Conservation (phyloP, 23 tunicate species). For the Diplosoma virens region DNA sequence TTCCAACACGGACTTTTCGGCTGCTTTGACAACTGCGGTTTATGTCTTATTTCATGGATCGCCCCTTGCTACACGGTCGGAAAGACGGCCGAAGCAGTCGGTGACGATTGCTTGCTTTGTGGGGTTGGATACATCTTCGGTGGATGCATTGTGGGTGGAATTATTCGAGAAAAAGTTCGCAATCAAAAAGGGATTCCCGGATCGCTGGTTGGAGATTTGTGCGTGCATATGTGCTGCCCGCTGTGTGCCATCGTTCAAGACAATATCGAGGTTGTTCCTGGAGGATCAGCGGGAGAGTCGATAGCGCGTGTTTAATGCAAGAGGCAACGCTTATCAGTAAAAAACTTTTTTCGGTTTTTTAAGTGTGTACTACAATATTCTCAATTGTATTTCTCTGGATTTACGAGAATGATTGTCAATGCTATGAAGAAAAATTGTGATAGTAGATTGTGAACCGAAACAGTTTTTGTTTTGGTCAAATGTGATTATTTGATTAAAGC, state of each 20-base stretch:
- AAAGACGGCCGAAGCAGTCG: conserved; percentile 77
- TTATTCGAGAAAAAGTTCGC: conserved; percentile 58
- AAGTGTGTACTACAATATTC: no score
- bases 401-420: no score
- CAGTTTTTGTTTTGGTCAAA: no score
- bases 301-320: no score
- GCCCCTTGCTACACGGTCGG: conserved; percentile 72
- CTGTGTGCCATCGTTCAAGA: conserved; percentile 66
- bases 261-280: conserved; percentile 46
- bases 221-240: conserved; percentile 53
- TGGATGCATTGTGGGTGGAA: conserved; percentile 78
- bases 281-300: background rate
- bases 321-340: no score
- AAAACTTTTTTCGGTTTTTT: no score
- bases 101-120: conserved; percentile 45
- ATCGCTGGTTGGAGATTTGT: conserved; percentile 41
- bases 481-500: no score
- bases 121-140: conserved; percentile 49
- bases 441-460: no score
- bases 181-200: conserved; percentile 48
- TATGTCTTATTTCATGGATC: conserved; percentile 56
- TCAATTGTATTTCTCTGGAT: no score
- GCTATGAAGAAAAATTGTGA: no score
- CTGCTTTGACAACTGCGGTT: conserved; percentile 80
- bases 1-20: conserved; percentile 60